Conservation (phyloP, 2,888 invertebrate species). For the Acronicta leporina region DNA sequence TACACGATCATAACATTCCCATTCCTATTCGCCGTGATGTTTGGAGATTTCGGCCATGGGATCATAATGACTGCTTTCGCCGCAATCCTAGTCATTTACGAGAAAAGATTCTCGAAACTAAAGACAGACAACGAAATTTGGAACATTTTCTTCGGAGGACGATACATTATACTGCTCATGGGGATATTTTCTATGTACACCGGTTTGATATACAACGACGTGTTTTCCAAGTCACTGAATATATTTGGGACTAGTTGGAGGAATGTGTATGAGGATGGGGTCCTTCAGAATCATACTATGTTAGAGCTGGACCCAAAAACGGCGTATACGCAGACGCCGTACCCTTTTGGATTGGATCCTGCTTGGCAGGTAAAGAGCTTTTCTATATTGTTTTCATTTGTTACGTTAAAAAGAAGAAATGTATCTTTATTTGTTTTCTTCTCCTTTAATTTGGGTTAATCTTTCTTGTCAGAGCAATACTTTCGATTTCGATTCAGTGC, state of each 20-base stretch:
- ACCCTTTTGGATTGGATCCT: slow-evolving; percentile 93
- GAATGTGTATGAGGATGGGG: slow-evolving; percentile 75
- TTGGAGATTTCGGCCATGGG: slow-evolving; percentile 93
- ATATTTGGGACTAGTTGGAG: slow-evolving; percentile 91
- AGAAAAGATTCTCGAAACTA: slow-evolving; percentile 87
- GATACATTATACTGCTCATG: slow-evolving; percentile 93
- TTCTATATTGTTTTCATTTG: background rate
- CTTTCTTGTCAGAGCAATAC: no score
- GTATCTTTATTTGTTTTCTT: no score
- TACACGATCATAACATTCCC: slow-evolving; percentile 94
- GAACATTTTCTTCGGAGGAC: slow-evolving; percentile 92
- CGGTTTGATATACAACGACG: slow-evolving; percentile 93
- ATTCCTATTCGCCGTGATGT: slow-evolving; percentile 94
- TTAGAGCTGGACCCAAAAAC: slow-evolving; percentile 83
- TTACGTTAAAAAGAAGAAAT: no score
- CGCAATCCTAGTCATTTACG: slow-evolving; percentile 90
- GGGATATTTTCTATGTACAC: slow-evolving; percentile 93
- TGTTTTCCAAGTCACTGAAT: slow-evolving; percentile 92
- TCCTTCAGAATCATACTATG: slow-evolving; percentile 64
- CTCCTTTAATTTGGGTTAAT: no score
- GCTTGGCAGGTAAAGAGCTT: slow-evolving; percentile 89
- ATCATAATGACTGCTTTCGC: slow-evolving; percentile 91
- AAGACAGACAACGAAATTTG: slow-evolving; percentile 91
- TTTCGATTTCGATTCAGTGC: no score
- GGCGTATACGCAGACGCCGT: slow-evolving; percentile 85